phyloP scores from a whole-genome alignment of 2,888 invertebrate species.

The Xanthorhoe designata region DNA sequence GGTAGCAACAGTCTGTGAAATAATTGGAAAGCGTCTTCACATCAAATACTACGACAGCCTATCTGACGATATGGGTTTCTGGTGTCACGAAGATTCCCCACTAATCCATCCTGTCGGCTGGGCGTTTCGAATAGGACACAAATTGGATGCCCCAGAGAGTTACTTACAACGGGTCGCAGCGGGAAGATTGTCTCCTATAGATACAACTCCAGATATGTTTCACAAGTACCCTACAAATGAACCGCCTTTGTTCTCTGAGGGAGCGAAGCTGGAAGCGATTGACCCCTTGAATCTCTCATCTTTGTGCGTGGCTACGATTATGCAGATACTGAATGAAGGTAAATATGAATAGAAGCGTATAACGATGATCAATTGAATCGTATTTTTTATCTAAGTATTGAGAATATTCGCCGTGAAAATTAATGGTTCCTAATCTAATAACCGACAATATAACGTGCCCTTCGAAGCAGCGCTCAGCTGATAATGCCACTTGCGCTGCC shows the following conservation, averaged over 20 bases:
- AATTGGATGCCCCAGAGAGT: slow-evolving; percentile 92
- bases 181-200: slow-evolving; percentile 89
- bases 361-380: too few relatives aligned
- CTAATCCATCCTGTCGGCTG: slow-evolving; percentile 98
- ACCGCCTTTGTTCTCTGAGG: slow-evolving; percentile 89
- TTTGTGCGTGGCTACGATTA: slow-evolving; percentile 97
- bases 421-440: too few relatives aligned
- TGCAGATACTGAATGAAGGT: slow-evolving; percentile 95
- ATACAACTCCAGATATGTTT: slow-evolving; percentile 93
- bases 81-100: slow-evolving; percentile 98
- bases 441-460: too few relatives aligned
- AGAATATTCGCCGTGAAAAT: too few relatives aligned
- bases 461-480: too few relatives aligned
- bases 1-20: slow-evolving; percentile 95
- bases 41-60: slow-evolving; percentile 95
- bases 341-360: too few relatives aligned
- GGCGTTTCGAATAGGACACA: slow-evolving; percentile 96
- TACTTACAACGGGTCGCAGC: slow-evolving; percentile 91
- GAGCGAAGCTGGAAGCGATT: slow-evolving; percentile 98
- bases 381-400: too few relatives aligned
- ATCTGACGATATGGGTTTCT: slow-evolving; percentile 94
- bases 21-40: slow-evolving; percentile 96
- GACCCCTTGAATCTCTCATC: slow-evolving; percentile 98
- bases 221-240: slow-evolving; percentile 85
- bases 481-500: too few relatives aligned